phyloP scores from a whole-genome alignment of 2,888 invertebrate genomes.

The Smittia aterrima region DNA sequence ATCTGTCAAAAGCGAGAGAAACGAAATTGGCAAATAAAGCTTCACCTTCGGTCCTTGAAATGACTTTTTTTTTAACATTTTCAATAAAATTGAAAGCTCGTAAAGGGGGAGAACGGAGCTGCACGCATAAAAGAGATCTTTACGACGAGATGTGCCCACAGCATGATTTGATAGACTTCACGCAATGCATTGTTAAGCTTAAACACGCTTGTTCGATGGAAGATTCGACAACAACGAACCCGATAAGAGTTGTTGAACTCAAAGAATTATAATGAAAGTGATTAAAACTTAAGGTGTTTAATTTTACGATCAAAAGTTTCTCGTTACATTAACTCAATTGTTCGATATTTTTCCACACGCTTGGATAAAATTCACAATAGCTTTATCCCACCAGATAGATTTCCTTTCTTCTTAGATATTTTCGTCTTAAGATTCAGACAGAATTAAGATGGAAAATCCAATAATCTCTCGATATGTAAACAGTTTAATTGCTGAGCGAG shows the following conservation, averaged over 20 bases:
- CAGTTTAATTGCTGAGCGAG: not conserved
- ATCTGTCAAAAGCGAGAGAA: no score
- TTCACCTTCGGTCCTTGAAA: no score
- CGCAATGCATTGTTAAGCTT: not conserved
- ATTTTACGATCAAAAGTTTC: not conserved
- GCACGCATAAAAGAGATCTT: not conserved
- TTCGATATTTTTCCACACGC: no score
- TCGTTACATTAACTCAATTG: no score
- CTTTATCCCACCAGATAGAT: no score
- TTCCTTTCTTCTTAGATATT: no score
- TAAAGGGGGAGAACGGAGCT: not conserved
- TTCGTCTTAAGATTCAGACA: no score
- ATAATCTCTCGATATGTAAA: not conserved
- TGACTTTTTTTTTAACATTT: not conserved
- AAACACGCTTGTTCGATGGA: not conserved
- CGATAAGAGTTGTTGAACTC: not conserved
- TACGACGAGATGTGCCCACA: not conserved
- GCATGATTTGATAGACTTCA: not conserved
- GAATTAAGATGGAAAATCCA: conserved; percentile 5
- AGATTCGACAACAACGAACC: not conserved
- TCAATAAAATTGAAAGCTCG: conserved; percentile 15
- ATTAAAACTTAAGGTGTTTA: not conserved
- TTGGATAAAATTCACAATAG: no score
- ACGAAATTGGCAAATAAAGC: no score
- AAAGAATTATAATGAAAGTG: not conserved